phyloP scores from a whole-genome alignment of 64 coral and sea anemone genomes.

The Stichodactyla mertensii region DNA sequence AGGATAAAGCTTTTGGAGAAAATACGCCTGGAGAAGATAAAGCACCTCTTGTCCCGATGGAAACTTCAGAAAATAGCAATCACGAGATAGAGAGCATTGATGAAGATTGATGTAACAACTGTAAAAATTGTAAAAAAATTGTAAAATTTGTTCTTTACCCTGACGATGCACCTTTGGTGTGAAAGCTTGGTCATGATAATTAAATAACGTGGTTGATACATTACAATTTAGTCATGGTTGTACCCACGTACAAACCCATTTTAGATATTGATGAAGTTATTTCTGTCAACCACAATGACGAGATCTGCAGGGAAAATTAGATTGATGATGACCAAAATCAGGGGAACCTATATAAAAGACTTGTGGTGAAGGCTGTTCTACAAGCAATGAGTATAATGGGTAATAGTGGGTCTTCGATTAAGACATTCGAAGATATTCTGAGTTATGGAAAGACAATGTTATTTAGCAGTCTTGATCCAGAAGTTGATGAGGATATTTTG shows the following conservation, averaged over 20 bases:
- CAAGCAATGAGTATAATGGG: slow-evolving; percentile 55
- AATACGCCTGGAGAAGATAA: neutral
- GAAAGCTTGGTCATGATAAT: too few relatives aligned
- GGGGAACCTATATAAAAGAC: slow-evolving; percentile 37
- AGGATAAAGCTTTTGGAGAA: neutral
- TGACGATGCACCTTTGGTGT: too few relatives aligned
- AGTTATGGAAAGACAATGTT: slow-evolving; percentile 51
- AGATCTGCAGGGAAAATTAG: neutral
- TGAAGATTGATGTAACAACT: too few relatives aligned
- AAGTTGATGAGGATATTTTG: slow-evolving; percentile 52
- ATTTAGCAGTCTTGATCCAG: slow-evolving; percentile 19
- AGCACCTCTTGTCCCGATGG: neutral
- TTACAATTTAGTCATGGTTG: too few relatives aligned
- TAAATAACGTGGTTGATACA: too few relatives aligned
- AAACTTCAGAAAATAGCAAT: slow-evolving; percentile 18
- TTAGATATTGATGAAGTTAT: slow-evolving; percentile 8
- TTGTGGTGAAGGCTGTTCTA: slow-evolving; percentile 54
- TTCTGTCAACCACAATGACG: neutral
- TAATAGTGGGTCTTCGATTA: slow-evolving; percentile 53
- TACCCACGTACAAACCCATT: too few relatives aligned
- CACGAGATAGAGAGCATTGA: neutral
- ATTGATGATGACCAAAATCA: slow-evolving; percentile 13
- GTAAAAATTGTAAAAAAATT: too few relatives aligned
- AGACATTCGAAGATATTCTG: slow-evolving; percentile 53
- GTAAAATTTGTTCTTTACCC: too few relatives aligned